Evolutionary conservation across 92 coral and sea anemone species (phyloP).

Genomic region (Zoanthus gigantus): DNA sequence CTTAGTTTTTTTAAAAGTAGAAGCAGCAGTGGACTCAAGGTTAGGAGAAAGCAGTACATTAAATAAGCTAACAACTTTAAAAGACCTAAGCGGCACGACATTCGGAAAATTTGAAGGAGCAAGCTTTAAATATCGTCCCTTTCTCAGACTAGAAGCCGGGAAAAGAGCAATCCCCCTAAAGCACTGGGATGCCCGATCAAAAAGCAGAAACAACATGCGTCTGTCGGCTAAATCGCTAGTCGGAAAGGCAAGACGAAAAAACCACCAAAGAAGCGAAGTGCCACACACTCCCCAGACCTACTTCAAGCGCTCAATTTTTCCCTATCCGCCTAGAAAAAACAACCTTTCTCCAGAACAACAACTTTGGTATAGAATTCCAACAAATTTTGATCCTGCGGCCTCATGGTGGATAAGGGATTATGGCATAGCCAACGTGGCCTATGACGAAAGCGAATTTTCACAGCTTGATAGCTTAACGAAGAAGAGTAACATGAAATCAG

Average conservation of each 20-base stretch:
- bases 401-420: not conserved
- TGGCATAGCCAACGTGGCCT: not conserved
- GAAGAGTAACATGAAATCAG: not conserved
- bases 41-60: not conserved
- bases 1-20: not conserved
- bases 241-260: not conserved
- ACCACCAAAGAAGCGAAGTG: not conserved
- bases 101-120: not conserved
- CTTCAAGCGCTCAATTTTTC: constrained; percentile 16
- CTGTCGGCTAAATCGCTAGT: not conserved
- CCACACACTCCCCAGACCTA: constrained; percentile 3
- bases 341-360: not conserved
- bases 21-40: not conserved
- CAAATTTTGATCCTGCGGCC: not conserved
- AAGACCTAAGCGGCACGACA: not conserved
- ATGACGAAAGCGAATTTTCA: not conserved
- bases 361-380: not conserved
- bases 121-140: not conserved
- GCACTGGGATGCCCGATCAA: not conserved
- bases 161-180: not conserved
- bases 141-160: not conserved
- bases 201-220: not conserved
- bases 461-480: not conserved
- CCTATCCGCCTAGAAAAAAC: not conserved
- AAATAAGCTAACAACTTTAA: not conserved